Conservation (phyloP, 2,797 vertebrate genomes). For the Lates japonicus region DNA sequence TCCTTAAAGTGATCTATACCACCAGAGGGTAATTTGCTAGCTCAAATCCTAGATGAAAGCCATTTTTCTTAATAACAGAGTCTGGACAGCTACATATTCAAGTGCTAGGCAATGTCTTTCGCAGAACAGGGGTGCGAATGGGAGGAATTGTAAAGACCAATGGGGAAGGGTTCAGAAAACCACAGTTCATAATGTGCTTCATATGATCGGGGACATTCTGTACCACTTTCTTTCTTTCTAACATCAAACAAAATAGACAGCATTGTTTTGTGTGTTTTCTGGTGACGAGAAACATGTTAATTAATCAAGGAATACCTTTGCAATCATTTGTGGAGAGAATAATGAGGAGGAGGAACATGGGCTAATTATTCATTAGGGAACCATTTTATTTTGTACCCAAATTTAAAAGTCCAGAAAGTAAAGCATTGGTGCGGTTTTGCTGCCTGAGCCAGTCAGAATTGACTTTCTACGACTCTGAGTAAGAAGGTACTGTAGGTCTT, state of each 20-base stretch:
- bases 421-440: conserved; percentile 7
- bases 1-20: conserved; percentile 74
- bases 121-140: conserved; percentile 34
- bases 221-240: neutral
- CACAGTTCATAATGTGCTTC: conserved; percentile 18
- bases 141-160: conserved; percentile 42
- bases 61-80: conserved; percentile 73
- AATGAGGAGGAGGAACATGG: conserved; percentile 60
- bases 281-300: conserved; percentile 54
- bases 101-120: conserved; percentile 67
- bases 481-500: conserved; percentile 17
- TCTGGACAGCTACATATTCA: conserved; percentile 68
- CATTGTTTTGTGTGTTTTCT: conserved; percentile 46
- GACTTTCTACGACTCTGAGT: conserved; percentile 30
- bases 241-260: conserved; percentile 56
- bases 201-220: conserved; percentile 21
- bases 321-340: conserved; percentile 43
- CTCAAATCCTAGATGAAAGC: conserved; percentile 77
- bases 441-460: conserved; percentile 15
- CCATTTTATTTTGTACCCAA: conserved; percentile 54
- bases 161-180: conserved; percentile 26
- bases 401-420: conserved; percentile 35
- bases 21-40: conserved; percentile 77
- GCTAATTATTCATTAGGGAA: conserved; percentile 69
- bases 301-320: conserved; percentile 61